phyloP scores from a whole-genome alignment of 2,113 vertebrate genomes.

The Petroica traversi region DNA sequence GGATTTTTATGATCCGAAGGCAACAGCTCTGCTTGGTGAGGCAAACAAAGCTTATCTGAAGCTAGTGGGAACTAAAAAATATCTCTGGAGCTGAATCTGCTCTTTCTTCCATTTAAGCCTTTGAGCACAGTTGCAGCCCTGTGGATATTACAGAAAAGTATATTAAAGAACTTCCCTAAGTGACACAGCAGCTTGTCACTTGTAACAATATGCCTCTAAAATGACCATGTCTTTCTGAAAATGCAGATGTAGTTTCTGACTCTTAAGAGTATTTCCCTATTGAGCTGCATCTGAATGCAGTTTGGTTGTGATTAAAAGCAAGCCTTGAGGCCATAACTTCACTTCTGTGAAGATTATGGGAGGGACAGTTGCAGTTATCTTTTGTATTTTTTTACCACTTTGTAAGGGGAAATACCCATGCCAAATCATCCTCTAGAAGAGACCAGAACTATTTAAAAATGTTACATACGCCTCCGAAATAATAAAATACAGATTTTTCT shows the following conservation, averaged over 20 bases:
- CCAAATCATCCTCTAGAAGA: neutral
- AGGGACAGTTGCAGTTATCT: neutral
- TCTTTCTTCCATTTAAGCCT: neutral
- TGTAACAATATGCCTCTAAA: neutral
- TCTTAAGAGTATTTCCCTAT: neutral
- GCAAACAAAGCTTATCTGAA: neutral
- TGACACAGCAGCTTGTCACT: neutral
- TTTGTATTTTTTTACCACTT: neutral
- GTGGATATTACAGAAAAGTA: neutral
- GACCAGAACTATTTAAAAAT: neutral
- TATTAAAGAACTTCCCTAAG: neutral
- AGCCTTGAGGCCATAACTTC: neutral
- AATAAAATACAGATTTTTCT: neutral
- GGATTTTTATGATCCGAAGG: neutral
- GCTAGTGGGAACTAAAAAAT: neutral
- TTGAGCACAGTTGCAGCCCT: neutral
- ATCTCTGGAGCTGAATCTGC: neutral
- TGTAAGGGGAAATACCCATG: neutral
- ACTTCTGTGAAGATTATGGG: neutral
- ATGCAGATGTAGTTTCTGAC: neutral
- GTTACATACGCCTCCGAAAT: neutral
- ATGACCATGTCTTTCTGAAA: neutral
- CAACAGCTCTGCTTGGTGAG: neutral
- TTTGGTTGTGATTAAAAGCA: neutral
- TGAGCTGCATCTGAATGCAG: neutral